These are phyloP conservation scores for Pachyuromys duprasi DNA, from an alignment of 2,797 vertebrate genomes.

Conservation along the genomic window DNA sequence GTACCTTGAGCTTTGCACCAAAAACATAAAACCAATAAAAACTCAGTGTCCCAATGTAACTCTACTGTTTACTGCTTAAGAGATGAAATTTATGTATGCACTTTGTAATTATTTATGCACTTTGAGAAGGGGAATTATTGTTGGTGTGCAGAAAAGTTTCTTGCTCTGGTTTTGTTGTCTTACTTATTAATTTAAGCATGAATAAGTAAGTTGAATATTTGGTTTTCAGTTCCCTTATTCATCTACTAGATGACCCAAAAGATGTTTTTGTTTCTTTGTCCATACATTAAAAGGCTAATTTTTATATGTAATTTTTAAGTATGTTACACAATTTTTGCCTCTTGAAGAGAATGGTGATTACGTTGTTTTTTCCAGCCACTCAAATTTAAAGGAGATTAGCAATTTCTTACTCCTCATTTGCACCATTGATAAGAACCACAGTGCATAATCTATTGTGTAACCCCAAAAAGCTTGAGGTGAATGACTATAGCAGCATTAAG, in stretches of 20 bases:
- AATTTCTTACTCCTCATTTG: conserved; percentile 3
- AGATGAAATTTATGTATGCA: background rate
- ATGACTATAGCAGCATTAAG: background rate
- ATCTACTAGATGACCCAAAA: background rate
- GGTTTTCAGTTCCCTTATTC: background rate
- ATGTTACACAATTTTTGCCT: background rate
- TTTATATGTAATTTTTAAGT: background rate
- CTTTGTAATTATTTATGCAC: background rate
- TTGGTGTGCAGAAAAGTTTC: background rate
- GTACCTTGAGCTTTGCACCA: background rate
- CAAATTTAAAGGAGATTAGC: background rate
- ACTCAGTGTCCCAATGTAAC: background rate
- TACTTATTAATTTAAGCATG: background rate
- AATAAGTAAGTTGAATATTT: background rate
- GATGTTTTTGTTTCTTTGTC: background rate
- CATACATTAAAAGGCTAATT: background rate
- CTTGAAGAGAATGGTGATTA: background rate
- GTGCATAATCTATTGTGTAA: background rate
- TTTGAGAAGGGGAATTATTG: background rate
- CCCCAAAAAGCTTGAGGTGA: background rate
- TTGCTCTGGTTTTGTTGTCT: background rate
- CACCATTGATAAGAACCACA: background rate
- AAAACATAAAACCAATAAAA: background rate
- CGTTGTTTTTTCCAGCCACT: conserved; percentile 39
- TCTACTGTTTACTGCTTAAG: background rate